Evolutionary conservation across 2,113 vertebrate genomes (phyloP), one percentile per base, ranked within the genome.

Genomic region (Uropsilus gracilis): DNA sequence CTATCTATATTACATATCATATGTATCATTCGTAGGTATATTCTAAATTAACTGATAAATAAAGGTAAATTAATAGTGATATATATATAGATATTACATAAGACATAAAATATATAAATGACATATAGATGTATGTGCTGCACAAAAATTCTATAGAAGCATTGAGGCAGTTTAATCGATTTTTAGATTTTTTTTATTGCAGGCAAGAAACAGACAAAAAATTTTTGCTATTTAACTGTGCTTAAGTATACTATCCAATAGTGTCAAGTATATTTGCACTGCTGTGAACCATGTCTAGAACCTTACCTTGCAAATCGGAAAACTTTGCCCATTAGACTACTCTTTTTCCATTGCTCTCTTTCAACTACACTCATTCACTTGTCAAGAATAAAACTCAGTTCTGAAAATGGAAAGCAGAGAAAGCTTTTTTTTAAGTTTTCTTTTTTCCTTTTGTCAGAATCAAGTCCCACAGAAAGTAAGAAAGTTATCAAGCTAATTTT

Each of bases 341-440:
- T 4, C 0, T 76, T 77, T 72, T 24, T 34, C 44, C 6, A 3
- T 42, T 18, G 4, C 53, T 6, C 16, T 89, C 32, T 87, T 75
- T 81, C 48, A 85, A 94, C 44, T 84, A 17, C 10, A 34, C 18
- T 24, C 64, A 61, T 6, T 88, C 39, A 75, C 12, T 84, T 90
- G 83, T 81, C 39, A 69, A 87, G 83, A 10, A 76, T 80, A 17
- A 90, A 85, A 2, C 9, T 69, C 48, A 80, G 69, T 94, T 88
- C 46, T 90, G 42, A 85, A 61, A 94, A 76, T 39, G 32, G 86
- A 75, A 22, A 0, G 5, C 73, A 59, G 50, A 85, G 18, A 28
- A 2, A 50, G n/a, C 86, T 61, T 86, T 86, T 85, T 69, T 83
- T n/a, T n/a, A n/a, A n/a, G 53, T 90, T 86, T 78, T 69, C 53